phyloP scores from a whole-genome alignment of 2,797 vertebrate genomes.

The Numenius phaeopus region DNA sequence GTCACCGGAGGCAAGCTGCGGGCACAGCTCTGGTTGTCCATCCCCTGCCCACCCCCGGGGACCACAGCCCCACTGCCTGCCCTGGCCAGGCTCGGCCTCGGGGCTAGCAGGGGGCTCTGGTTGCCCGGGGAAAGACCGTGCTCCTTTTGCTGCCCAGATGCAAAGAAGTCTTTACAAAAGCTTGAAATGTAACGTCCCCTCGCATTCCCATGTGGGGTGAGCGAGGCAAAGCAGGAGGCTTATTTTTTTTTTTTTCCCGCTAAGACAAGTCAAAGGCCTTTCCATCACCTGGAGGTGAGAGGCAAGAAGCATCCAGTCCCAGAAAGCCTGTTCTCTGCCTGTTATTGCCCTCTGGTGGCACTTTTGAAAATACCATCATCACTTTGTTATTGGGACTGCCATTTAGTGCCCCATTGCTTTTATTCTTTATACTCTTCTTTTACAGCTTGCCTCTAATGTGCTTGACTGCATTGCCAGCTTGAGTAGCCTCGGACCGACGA shows the following conservation, averaged over 20 bases:
- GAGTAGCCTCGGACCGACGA: not conserved
- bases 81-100: fast-evolving
- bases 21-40: not conserved
- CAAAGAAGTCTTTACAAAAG: too few species aligned
- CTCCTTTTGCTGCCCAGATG: not conserved
- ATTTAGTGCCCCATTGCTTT: fast-evolving
- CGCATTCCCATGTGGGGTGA: not conserved
- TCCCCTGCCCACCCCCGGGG: not conserved
- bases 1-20: fast-evolving
- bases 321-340: not conserved
- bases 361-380: not conserved
- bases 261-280: not conserved
- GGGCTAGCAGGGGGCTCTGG: fast-evolving
- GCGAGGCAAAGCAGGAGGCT: not conserved
- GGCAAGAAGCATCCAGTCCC: fast-evolving
- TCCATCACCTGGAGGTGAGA: not conserved
- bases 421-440: not conserved
- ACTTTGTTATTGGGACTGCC: fast-evolving
- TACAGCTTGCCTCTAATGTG: not conserved
- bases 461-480: not conserved
- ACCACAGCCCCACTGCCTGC: not conserved
- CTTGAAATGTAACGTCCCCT: not conserved
- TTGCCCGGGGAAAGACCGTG: fast-evolving
- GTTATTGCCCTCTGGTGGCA: slow-evolving; percentile 64
- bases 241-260: fast-evolving